Evolutionary conservation across 1,140 invertebrate species (phyloP).

Genomic region (Hylaeus volcanicus): DNA sequence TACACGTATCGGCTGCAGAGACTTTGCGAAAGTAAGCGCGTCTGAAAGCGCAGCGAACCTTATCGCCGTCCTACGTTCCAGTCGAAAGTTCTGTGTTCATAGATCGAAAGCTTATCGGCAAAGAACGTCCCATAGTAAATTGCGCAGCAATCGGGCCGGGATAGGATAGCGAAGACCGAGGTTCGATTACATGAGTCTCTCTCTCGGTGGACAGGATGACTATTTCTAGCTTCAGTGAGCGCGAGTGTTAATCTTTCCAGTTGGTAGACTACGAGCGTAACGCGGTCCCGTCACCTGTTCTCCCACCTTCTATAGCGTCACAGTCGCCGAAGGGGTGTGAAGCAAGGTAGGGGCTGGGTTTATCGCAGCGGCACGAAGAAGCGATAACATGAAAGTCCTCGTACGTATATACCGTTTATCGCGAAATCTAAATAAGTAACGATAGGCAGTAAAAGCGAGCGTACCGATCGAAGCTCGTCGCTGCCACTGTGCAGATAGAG

Average conservation of each 20-base stretch:
- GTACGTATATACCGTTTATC: slow-evolving; percentile 3
- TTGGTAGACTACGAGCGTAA: too few relatives aligned
- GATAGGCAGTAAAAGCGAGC: slow-evolving; percentile 15
- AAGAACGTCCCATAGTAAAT: neutral
- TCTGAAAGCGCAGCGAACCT: neutral
- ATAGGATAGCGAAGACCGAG: neutral
- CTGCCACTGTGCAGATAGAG: neutral
- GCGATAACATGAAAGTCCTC: neutral
- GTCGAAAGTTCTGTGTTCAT: neutral
- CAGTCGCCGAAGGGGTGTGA: neutral
- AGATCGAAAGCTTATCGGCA: neutral
- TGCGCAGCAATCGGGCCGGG: neutral
- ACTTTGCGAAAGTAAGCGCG: slow-evolving; percentile 18
- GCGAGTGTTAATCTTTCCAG: too few relatives aligned
- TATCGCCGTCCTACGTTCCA: neutral
- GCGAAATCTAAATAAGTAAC: slow-evolving; percentile 33
- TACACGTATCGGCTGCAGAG: slow-evolving; percentile 19
- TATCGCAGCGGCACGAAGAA: neutral
- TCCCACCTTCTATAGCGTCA: neutral
- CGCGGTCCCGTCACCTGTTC: neutral
- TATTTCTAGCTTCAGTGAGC: too few relatives aligned
- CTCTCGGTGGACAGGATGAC: neutral
- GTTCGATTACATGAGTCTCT: neutral
- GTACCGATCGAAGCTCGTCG: slow-evolving; percentile 20
- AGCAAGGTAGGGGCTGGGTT: neutral